A percentile compares a stretch with the other conserved stretches of the same genome.
Conservation (phyloP, 2,797 vertebrate genomes). For the Melanotaenia maccullochi region DNA sequence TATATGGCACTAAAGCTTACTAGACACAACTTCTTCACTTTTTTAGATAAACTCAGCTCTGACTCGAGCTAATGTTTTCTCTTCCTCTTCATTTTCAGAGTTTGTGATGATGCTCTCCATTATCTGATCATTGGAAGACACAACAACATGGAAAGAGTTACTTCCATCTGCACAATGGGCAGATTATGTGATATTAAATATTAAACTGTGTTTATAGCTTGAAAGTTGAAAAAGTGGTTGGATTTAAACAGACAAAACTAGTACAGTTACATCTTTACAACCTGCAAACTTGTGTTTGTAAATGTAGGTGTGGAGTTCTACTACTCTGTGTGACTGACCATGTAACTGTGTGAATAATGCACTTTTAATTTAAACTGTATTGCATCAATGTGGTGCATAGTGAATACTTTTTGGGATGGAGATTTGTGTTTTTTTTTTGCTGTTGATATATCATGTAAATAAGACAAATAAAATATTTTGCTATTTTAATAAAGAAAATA, state of each 20-base stretch:
- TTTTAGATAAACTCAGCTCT: background rate
- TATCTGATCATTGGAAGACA: constrained; percentile 47
- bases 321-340: background rate
- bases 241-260: background rate
- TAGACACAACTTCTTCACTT: background rate
- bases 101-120: constrained; percentile 85
- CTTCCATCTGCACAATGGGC: background rate
- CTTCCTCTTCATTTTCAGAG: constrained; percentile 61
- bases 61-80: background rate
- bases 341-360: background rate
- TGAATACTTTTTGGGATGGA: background rate
- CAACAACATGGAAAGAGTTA: background rate
- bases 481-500: constrained; percentile 76
- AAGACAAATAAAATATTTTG: constrained; percentile 42
- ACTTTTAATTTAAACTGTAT: background rate
- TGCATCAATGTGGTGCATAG: background rate
- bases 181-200: background rate
- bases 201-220: background rate
- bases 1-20: background rate
- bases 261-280: background rate
- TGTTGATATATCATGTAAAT: constrained; percentile 42
- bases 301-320: constrained; percentile 16
- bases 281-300: constrained; percentile 7
- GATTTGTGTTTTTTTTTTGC: background rate
- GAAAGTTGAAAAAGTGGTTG: background rate